Base-by-base conservation (phyloP, 2,888 invertebrate genomes). In the Lutraria lutraria region DNA sequence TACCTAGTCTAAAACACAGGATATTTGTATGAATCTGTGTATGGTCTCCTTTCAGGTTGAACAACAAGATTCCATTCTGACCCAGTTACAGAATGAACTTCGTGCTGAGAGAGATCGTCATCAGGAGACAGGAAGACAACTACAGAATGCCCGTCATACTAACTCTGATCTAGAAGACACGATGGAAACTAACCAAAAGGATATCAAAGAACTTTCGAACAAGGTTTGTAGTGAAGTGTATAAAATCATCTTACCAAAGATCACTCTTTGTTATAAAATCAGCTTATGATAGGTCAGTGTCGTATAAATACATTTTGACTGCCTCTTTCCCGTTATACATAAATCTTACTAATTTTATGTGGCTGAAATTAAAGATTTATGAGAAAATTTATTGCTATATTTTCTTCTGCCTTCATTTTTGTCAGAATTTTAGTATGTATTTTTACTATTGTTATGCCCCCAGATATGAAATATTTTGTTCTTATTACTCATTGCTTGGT, bases 1-100 rank as follows among this genome's bases (percentile, higher is more conserved):
- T 43, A 43, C 43, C 4, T 43, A 43, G 43, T 43, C 43, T 43
- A 43, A 43, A 60, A 60, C 16, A 60, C n/a, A 60, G 21, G 21
- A 60, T n/a, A 68, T 68, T 25, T 25, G 8, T 25, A 68, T 10
- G 19, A 21, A 68, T 19, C 3, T 34, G 76, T 34, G 31, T 0
- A 76, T 34, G 15, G 2, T 8, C 2, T 16, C 15, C 2, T 76
- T 76, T 52, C 90, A 96, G 96, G 94, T 96, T 81, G 95, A 96
- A 84, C 96, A 96, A 85, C 96, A 96, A 91, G 96, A 96, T 76
- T 90, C 93, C 68, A 94, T 96, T 52, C 92, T 96, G 85, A 94
- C 93, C 16, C 96, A 96, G 94, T 92, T 96, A 53, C 96, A 96
- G 92, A 92, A 94, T 29, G 96, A 96, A 92, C 91, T 96, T 81